These are phyloP conservation scores for Carcharodon carcharias DNA, from an alignment of 2,797 vertebrate genomes.

Conservation along the genomic window DNA sequence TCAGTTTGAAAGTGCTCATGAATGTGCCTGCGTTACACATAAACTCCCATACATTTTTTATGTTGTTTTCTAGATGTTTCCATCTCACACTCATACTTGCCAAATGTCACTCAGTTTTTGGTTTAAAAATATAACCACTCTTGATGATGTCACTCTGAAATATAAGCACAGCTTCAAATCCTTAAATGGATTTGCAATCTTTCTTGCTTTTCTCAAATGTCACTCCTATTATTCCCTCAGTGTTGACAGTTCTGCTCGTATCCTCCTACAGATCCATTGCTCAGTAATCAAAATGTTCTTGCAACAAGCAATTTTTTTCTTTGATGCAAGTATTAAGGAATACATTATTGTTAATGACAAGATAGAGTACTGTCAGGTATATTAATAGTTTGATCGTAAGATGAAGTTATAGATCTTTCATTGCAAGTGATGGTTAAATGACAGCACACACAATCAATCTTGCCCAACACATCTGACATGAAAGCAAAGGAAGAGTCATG, in stretches of 20 bases:
- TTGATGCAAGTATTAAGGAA: conserved; percentile 31
- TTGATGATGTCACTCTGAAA: conserved; percentile 22
- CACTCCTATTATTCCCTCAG: conserved; percentile 27
- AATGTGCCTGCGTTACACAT: conserved; percentile 11
- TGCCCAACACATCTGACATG: conserved; percentile 27
- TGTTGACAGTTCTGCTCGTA: conserved; percentile 34
- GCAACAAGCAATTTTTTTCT: conserved; percentile 34
- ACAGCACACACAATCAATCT: conserved; percentile 29
- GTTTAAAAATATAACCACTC: conserved; percentile 28
- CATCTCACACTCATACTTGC: background rate
- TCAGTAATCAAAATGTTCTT: conserved; percentile 32
- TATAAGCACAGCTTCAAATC: background rate
- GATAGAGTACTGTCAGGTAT: conserved; percentile 26
- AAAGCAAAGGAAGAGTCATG: conserved; percentile 19
- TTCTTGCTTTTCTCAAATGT: conserved; percentile 28
- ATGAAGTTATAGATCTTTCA: conserved; percentile 26
- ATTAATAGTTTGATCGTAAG: conserved; percentile 32
- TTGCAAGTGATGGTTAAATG: conserved; percentile 36
- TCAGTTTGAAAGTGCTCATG: conserved; percentile 7
- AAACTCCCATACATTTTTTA: background rate
- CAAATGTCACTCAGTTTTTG: conserved; percentile 29
- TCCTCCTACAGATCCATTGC: conserved; percentile 32
- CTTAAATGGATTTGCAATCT: conserved; percentile 29
- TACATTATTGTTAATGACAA: conserved; percentile 32
- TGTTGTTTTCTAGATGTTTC: conserved; percentile 5